These are phyloP conservation scores for Spongilla lacustris DNA, from an alignment of 37 sponge, comb jelly and placozoan species.

Conservation along the genomic window DNA sequence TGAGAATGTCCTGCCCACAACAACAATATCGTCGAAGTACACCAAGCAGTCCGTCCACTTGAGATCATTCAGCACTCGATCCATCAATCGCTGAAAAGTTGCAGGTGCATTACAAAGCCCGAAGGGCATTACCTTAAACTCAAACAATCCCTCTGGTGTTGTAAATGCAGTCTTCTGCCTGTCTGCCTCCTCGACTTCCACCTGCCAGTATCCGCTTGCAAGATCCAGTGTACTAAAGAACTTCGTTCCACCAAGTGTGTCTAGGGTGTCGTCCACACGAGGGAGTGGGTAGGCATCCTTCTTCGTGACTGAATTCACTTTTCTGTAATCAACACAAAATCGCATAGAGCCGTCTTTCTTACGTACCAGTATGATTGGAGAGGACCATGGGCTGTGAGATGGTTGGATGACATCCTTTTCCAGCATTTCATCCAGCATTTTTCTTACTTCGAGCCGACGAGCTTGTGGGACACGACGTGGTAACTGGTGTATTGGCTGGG, in stretches of 20 bases:
- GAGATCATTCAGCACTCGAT: conserved; percentile 21
- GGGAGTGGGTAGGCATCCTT: conserved; percentile 56
- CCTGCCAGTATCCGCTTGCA: conserved; percentile 45
- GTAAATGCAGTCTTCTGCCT: conserved; percentile 55
- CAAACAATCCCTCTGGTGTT: conserved; percentile 36
- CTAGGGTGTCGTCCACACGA: conserved; percentile 28
- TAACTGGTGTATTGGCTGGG: conserved; percentile 48
- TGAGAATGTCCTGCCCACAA: conserved; percentile 27
- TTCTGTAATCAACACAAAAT: conserved; percentile 33
- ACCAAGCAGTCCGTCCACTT: conserved; percentile 15
- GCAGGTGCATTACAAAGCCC: conserved; percentile 23
- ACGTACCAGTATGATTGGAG: conserved; percentile 30
- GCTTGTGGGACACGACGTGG: conserved; percentile 42
- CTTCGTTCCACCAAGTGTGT: conserved; percentile 11
- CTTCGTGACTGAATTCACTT: conserved; percentile 31
- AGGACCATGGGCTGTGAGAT: conserved; percentile 28
- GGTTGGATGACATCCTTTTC: conserved; percentile 13
- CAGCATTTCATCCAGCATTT: conserved; percentile 50
- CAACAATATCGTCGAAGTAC: conserved; percentile 52
- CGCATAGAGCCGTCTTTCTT: conserved; percentile 20
- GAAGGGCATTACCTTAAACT: conserved; percentile 52
- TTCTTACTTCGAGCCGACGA: conserved; percentile 3
- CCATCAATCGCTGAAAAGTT: conserved; percentile 43
- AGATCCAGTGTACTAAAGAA: conserved; percentile 47
- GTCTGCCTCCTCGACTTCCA: conserved; percentile 20